phyloP scores from a whole-genome alignment of 23 tunicate genomes.

The Corella eumyota region DNA sequence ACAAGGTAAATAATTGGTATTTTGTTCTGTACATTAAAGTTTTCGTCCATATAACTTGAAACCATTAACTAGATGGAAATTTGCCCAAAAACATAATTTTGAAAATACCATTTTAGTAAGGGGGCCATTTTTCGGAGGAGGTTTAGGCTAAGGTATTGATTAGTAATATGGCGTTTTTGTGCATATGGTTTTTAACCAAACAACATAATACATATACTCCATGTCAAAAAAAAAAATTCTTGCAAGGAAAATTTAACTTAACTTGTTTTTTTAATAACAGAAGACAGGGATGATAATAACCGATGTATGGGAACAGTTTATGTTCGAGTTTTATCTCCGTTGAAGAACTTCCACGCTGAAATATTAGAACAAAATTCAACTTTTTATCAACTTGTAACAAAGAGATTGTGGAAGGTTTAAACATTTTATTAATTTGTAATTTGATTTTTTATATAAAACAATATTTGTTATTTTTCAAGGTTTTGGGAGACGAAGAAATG shows the following conservation, averaged over 20 bases:
- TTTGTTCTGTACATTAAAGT: background rate
- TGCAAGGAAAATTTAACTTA: no score
- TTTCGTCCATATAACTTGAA: no score
- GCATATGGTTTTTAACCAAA: no score
- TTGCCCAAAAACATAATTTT: no score
- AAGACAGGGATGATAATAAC: background rate
- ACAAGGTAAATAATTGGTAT: conserved; percentile 5
- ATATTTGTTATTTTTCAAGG: conserved; percentile 7
- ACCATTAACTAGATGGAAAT: background rate
- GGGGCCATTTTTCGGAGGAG: no score
- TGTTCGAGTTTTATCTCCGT: conserved; percentile 55
- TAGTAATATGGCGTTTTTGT: no score
- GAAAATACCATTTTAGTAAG: no score
- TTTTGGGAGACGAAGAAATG: conserved; percentile 9
- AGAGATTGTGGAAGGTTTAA: conserved; percentile 56
- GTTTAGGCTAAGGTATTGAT: no score
- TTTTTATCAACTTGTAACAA: conserved; percentile 34
- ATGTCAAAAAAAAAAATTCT: no score
- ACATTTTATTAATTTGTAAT: no score
- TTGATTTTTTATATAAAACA: background rate
- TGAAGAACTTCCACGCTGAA: conserved; percentile 15
- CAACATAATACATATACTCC: no score
- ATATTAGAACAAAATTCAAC: conserved; percentile 16
- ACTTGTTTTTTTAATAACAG: no score
- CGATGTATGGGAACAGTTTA: conserved; percentile 10